Conservation (phyloP, 2,113 vertebrate genomes). For the Deroptyus accipitrinus region DNA sequence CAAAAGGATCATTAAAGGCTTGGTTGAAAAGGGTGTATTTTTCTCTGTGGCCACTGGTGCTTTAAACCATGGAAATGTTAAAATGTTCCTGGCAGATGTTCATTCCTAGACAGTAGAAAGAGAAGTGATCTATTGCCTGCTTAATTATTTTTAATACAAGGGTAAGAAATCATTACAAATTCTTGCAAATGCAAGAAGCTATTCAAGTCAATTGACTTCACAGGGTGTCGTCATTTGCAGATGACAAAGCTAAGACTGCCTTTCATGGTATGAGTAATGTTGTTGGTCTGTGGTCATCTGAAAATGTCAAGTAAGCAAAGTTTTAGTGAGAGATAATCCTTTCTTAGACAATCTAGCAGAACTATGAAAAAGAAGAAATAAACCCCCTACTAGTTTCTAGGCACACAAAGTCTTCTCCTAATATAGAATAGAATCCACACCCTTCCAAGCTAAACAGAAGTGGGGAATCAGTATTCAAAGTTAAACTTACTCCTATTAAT, state of each 20-base stretch:
- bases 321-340: not conserved
- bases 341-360: not conserved
- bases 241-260: not conserved
- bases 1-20: conserved; percentile 30
- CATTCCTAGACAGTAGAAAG: not conserved
- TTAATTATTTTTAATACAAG: conserved; percentile 34
- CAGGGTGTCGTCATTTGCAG: rapidly evolving
- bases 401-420: not conserved
- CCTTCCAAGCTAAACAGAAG: not conserved
- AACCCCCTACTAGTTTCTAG: rapidly evolving
- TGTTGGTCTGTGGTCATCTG: not conserved
- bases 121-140: conserved; percentile 19
- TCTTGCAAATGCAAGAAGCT: not conserved
- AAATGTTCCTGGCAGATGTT: conserved; percentile 50
- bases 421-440: not conserved
- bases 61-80: conserved; percentile 39
- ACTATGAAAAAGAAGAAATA: not conserved
- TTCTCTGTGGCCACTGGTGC: conserved; percentile 34
- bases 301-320: not conserved
- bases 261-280: rapidly evolving
- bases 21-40: conserved; percentile 17
- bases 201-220: not conserved
- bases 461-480: not conserved
- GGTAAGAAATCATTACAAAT: conserved; percentile 30
- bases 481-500: not conserved